These are phyloP conservation scores for Corythoichthys intestinalis DNA, from an alignment of 2,113 vertebrate species.

Conservation along the genomic window DNA sequence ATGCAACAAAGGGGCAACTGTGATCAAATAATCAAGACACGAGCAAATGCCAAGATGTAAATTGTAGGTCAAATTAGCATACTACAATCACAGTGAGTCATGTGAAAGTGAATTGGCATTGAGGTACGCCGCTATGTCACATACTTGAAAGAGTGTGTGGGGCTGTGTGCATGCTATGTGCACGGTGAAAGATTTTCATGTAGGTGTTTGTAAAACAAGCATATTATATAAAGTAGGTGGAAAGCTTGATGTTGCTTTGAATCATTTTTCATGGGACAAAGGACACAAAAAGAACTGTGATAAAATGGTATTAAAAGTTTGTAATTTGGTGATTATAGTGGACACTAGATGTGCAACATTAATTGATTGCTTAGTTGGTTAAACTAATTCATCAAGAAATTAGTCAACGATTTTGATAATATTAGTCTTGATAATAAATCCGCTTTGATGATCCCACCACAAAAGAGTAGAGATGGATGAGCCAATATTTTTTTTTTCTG, in stretches of 20 bases:
- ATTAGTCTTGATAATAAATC: no score
- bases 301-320: not conserved
- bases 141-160: slow-evolving; percentile 2
- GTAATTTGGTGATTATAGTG: not conserved
- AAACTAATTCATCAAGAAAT: no score
- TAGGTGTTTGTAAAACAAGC: slow-evolving; percentile 15
- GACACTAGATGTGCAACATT: not conserved
- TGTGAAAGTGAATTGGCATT: slow-evolving; percentile 13
- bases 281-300: not conserved
- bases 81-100: slow-evolving; percentile 51
- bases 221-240: slow-evolving; percentile 35
- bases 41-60: slow-evolving; percentile 41
- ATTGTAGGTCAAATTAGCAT: slow-evolving; percentile 65
- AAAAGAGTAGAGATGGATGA: no score
- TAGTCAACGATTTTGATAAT: no score
- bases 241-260: slow-evolving; percentile 21
- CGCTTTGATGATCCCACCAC: no score
- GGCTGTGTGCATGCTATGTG: slow-evolving; percentile 2
- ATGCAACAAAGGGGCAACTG: slow-evolving; percentile 4
- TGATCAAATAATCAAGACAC: slow-evolving; percentile 7
- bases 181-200: not conserved
- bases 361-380: no score
- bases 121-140: slow-evolving; percentile 44
- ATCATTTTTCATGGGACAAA: slow-evolving; percentile 19
- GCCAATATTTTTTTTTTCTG: no score